These are phyloP conservation scores for human DNA, from an alignment of 2,113 vertebrate species.

Conservation along the genomic window GRCh38 chr13:109977501-109978000, in stretches of 20 bases:
- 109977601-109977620: not conserved
- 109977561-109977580: not conserved
- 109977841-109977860: not conserved
- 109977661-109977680: rapidly evolving
- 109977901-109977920: not conserved
- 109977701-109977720: not conserved
- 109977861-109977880: not conserved
- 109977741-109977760: not conserved
- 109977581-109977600: not conserved
- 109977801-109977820: not conserved
- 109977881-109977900: not conserved
- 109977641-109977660: not conserved
- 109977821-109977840: not conserved
- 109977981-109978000: too few relatives aligned
- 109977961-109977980: not conserved
- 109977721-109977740: rapidly evolving
- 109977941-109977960: not conserved
- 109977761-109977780: rapidly evolving
- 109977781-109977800: not conserved
- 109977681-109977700: too few relatives aligned
- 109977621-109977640: not conserved
- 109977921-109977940: not conserved
- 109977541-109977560: not conserved
- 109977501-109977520: not conserved
- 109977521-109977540: not conserved